Conservation (phyloP, 1,140 invertebrate genomes). For the Magallana ariakensis region DNA sequence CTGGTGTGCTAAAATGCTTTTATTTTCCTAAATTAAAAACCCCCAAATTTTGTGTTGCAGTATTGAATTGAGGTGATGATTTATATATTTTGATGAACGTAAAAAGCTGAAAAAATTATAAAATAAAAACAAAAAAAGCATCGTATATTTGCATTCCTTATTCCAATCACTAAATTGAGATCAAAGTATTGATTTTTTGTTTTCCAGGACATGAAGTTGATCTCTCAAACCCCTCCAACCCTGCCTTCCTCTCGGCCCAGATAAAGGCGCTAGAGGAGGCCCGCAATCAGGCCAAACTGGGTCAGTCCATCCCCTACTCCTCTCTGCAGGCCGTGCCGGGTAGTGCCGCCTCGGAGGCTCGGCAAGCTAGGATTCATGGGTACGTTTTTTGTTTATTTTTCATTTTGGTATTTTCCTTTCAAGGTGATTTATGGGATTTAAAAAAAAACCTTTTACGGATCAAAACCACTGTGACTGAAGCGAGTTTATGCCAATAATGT, state of each 20-base stretch:
- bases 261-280: slow-evolving; percentile 83
- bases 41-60: background rate
- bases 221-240: slow-evolving; percentile 80
- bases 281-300: slow-evolving; percentile 60
- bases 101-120: no score
- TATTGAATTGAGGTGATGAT: no score
- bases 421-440: no score
- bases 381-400: slow-evolving; percentile 48
- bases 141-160: no score
- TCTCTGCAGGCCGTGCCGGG: slow-evolving; percentile 63
- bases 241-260: slow-evolving; percentile 83
- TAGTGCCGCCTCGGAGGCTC: slow-evolving; percentile 86
- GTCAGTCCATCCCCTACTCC: slow-evolving; percentile 57
- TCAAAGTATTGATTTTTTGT: background rate
- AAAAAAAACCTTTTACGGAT: no score
- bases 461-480: no score
- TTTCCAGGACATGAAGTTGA: slow-evolving; percentile 82
- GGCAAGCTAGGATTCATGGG: slow-evolving; percentile 86
- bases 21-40: background rate
- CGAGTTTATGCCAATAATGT: no score
- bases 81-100: no score
- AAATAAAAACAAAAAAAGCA: no score
- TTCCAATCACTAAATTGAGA: no score
- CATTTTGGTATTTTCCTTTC: no score
- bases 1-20: background rate